phyloP scores from a whole-genome alignment of 2,113 vertebrate species.

The Cyphomyrus plagiostoma region DNA sequence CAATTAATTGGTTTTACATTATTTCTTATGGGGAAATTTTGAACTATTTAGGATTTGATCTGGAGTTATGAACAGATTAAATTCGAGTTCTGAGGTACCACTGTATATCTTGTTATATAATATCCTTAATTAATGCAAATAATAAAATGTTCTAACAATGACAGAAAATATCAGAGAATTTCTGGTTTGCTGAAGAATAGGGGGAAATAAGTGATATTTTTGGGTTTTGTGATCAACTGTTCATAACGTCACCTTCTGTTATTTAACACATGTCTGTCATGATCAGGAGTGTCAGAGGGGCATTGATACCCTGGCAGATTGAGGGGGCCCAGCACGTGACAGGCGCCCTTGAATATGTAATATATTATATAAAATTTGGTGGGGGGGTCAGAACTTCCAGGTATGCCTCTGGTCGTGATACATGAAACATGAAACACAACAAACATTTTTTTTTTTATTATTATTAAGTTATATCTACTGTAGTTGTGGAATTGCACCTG shows the following conservation, averaged over 20 bases:
- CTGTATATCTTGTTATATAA: not conserved
- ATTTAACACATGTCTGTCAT: not conserved
- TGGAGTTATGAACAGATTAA: too few relatives aligned
- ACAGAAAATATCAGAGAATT: not conserved
- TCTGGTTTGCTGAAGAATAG: not conserved
- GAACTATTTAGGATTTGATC: too few relatives aligned
- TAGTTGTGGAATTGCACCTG: not conserved
- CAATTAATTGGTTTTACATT: too few relatives aligned
- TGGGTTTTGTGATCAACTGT: not conserved
- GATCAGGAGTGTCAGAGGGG: not conserved
- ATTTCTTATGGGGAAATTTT: too few relatives aligned
- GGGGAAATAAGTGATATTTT: not conserved
- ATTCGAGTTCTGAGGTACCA: too few relatives aligned
- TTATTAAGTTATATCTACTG: not conserved
- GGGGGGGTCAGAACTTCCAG: not conserved
- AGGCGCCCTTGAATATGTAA: not conserved
- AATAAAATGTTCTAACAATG: not conserved
- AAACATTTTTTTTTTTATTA: not conserved
- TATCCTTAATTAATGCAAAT: not conserved
- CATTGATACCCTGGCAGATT: not conserved
- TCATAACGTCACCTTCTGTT: not conserved
- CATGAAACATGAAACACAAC: not conserved
- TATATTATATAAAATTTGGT: not conserved
- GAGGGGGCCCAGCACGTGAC: not conserved
- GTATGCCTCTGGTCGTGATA: not conserved